Percentiles rank a stretch among this genome's conserved stretches.
These are phyloP conservation scores for Podarcis lilfordi DNA, from an alignment of 2,797 vertebrate genomes.

Conservation along the genomic window DNA sequence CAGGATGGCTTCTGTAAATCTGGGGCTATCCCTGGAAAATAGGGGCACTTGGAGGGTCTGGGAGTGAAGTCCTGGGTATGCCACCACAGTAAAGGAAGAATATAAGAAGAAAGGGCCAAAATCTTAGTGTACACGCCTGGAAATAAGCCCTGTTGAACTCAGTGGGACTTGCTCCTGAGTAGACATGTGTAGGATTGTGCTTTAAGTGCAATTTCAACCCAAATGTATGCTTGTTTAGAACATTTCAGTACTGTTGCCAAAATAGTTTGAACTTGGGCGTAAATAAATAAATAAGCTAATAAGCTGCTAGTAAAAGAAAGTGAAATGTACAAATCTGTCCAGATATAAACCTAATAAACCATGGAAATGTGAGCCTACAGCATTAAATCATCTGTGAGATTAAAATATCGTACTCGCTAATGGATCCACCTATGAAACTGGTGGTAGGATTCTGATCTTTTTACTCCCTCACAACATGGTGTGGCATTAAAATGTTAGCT, in stretches of 20 bases:
- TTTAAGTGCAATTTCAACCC: background rate
- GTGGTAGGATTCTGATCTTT: background rate
- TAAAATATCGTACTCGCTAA: background rate
- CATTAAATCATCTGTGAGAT: background rate
- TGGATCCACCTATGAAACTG: background rate
- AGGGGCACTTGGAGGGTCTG: too few species aligned
- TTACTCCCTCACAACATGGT: background rate
- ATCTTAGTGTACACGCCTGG: background rate
- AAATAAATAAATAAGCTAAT: too few species aligned
- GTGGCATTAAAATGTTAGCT: background rate
- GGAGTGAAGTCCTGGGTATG: too few species aligned
- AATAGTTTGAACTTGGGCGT: background rate
- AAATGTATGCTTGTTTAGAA: background rate
- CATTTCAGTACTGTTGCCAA: background rate
- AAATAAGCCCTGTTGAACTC: background rate
- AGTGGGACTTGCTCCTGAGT: background rate
- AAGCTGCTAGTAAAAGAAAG: background rate
- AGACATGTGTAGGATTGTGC: background rate
- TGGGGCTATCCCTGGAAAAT: too few species aligned
- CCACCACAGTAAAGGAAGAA: background rate
- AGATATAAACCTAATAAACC: background rate
- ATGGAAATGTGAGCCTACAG: background rate
- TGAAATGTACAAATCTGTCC: background rate
- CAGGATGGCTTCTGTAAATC: too few species aligned
- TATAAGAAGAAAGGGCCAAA: background rate